Percentiles rank a stretch among this genome's conserved stretches.
phyloP scores from a whole-genome alignment of 2,113 vertebrate species.

The Protobothrops mucrosquamatus region DNA sequence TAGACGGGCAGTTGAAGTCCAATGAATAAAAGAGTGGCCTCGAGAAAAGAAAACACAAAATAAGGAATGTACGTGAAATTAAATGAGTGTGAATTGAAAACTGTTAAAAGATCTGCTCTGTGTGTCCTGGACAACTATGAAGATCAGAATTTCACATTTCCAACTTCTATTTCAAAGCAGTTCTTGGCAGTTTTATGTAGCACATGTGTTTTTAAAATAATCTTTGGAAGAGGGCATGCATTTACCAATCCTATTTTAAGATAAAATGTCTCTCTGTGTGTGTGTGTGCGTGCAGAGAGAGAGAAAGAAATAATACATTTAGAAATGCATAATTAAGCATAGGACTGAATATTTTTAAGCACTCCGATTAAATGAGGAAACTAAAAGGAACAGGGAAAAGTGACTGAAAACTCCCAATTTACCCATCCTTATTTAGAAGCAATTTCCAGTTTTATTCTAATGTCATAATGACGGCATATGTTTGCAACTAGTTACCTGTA shows the following conservation, averaged over 20 bases:
- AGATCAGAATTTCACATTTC: background rate
- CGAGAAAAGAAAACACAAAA: background rate
- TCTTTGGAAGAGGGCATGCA: background rate
- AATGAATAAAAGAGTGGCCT: background rate
- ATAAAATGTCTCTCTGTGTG: background rate
- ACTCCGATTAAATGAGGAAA: background rate
- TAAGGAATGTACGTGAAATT: background rate
- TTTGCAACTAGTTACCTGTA: background rate
- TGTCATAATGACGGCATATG: background rate
- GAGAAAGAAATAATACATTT: background rate
- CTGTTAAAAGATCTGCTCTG: background rate
- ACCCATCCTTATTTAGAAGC: background rate
- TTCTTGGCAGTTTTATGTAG: background rate
- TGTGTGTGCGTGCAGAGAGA: background rate
- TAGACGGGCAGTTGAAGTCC: background rate
- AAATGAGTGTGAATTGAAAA: background rate
- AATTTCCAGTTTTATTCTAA: background rate
- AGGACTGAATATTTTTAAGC: background rate
- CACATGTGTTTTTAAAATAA: background rate
- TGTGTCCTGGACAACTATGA: background rate
- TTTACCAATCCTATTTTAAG: background rate
- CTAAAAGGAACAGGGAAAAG: background rate
- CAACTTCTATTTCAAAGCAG: background rate
- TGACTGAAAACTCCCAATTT: background rate
- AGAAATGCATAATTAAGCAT: background rate